Base-by-base conservation (phyloP, 1,140 invertebrate genomes). In the Oedothorax gibbosus region DNA sequence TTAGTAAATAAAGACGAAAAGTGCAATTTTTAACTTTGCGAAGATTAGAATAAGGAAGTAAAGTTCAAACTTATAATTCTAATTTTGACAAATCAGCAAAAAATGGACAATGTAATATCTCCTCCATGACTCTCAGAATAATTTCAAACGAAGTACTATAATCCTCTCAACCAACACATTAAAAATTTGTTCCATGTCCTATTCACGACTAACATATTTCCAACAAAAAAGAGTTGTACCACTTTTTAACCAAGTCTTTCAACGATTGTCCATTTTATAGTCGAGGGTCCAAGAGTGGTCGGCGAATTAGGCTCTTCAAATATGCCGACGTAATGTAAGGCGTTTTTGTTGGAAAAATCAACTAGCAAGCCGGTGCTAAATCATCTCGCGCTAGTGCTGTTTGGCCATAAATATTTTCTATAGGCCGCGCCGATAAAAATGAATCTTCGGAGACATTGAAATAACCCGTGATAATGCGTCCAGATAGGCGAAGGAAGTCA, bases 251-350 rank as follows among this genome's bases (percentile, higher is more conserved):
- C 69, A 71, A 53, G 69, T 53, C 51, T 53, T 53, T 71, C 51
- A 71, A 18, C 15, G 51, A 71, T 49, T 18, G n/a, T 71, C 51
- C 69, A n/a, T 71, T 71, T 71, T 53, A 53, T 15, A 18, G 50
- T 18, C 5, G 12, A 10, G 50, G n/a, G 53, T n/a, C 50, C n/a
- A 53, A 71, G 51, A 71, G 54, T 15, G 15, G 51, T 18, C 53
- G 21, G 66, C 9, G 35, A 71, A 71, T 81, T 81, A 81, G 66
- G 78, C 20, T 81, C 21, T 9, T 54, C 7, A 81, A 81, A 81
- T 71, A 81, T 81, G 78, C 78, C 20, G 65, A 50, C 69, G 66
- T 65, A 81, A 81, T 81, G 69, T 81, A 71, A 81, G 69, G 56
- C 66, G 66, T 81, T 81, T 81, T 71, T 71, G 54, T 81, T 81